phyloP scores from a whole-genome alignment of 2,113 vertebrate genomes.

The Psittacara wagleri region DNA sequence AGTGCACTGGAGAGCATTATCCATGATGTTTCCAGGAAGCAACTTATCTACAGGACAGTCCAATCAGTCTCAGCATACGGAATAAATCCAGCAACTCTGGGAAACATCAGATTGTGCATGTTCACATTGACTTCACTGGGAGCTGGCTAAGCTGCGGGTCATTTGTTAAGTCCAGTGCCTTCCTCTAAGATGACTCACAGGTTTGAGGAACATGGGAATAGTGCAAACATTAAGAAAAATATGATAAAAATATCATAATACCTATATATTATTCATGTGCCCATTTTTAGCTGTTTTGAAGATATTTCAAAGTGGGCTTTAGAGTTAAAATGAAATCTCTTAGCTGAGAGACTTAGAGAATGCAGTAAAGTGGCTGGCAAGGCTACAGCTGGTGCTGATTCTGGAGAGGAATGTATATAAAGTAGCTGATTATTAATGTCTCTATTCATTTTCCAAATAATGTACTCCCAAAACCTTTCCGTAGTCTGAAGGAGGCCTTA shows the following conservation, averaged over 20 bases:
- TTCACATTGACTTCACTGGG: neutral
- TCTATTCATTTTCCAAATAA: neutral
- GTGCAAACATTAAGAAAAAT: neutral
- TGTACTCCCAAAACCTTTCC: neutral
- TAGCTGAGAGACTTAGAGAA: neutral
- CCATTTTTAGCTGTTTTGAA: neutral
- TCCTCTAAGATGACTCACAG: neutral
- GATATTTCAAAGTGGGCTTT: neutral
- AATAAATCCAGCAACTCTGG: neutral
- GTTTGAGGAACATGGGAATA: neutral
- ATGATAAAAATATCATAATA: neutral
- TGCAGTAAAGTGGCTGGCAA: slow-evolving; percentile 22
- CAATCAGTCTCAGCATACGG: neutral
- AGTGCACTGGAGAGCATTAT: neutral
- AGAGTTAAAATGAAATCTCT: neutral
- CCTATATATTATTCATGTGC: neutral
- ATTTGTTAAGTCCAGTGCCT: neutral
- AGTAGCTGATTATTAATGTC: neutral
- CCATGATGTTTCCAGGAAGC: neutral
- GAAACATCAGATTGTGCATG: neutral
- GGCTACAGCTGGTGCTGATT: neutral
- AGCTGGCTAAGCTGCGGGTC: neutral
- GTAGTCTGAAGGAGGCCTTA: neutral
- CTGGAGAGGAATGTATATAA: neutral
- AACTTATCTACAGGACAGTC: neutral